Evolutionary conservation across 2,113 vertebrate species (phyloP), one percentile per base, ranked within the genome.

Genomic region (Petroica traversi): DNA sequence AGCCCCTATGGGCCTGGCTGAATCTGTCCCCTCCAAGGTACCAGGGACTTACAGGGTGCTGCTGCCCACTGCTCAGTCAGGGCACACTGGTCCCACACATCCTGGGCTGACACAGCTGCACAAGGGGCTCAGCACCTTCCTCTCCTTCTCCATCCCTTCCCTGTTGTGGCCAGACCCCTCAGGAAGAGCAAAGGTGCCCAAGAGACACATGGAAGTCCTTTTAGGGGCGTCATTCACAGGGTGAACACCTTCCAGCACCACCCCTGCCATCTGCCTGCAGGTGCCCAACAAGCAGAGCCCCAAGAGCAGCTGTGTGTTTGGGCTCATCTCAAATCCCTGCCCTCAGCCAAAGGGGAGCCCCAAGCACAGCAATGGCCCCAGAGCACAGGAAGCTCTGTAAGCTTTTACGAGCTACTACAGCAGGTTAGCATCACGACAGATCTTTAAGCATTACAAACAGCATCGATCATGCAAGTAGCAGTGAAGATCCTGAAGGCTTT

Each of bases 371-470:
- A 0, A 2, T 19, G 45, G 84, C 55, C 46, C 63, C 62, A 26
- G 83, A 67, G 79, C 63, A 62, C 7, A 2, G 43, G 61, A 68
- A 7, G 58, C 85, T 94, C 83, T 34, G 43, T 11, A 38, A 93
- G 83, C 83, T 94, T 91, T 96, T 71, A 82, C 0, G 3, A 95
- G 71, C 55, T 28, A 40, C 73, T 75, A 59, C 66, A 83, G 89
- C 92, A 73, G 79, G 88, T 93, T 82, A 87, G 91, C 87, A 73
- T 23, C 67, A 48, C 29, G 2, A 90, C 92, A 86, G 81, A 92
- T 92, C 88, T 92, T 91, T 93, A 91, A 72, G 84, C 18, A 59
- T 89, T 93, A 96, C 89, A 95, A 97, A 93, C 88, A 93, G 93
- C 94, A 93, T 91, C 2, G 23, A 89, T 84, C 33, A 59, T 29